Conservation (phyloP, 2,113 vertebrate species). For the Neodontobutis hainanensis region DNA sequence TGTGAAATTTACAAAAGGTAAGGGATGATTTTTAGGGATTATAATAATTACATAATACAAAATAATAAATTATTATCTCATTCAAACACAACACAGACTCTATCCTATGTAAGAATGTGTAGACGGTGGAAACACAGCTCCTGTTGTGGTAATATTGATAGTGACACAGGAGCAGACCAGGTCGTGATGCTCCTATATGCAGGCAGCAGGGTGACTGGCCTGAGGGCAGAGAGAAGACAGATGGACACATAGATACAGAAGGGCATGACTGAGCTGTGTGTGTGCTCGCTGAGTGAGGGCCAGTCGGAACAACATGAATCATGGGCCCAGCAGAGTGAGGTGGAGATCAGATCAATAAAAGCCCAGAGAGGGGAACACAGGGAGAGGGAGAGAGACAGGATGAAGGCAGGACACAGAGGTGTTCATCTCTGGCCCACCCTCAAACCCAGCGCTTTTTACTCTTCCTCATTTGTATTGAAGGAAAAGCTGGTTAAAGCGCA, state of each 20-base stretch:
- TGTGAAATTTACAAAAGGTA: not conserved
- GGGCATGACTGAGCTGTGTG: slow-evolving; percentile 75
- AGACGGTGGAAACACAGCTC: not conserved
- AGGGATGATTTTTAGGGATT: too few relatives aligned
- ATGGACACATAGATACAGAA: slow-evolving; percentile 71
- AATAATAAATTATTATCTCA: not conserved
- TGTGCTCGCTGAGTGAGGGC: slow-evolving; percentile 72
- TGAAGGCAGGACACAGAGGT: slow-evolving; percentile 66
- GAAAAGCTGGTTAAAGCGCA: slow-evolving; percentile 18
- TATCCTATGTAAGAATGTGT: not conserved
- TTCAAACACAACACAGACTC: not conserved
- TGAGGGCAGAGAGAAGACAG: slow-evolving; percentile 62
- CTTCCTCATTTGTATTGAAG: slow-evolving; percentile 9
- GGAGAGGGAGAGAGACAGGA: slow-evolving; percentile 36
- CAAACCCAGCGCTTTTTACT: slow-evolving; percentile 43
- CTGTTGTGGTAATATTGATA: not conserved
- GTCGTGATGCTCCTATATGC: slow-evolving; percentile 22
- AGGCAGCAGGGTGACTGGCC: slow-evolving; percentile 63
- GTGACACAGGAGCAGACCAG: slow-evolving; percentile 5
- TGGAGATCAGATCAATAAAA: slow-evolving; percentile 79
- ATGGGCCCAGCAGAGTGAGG: slow-evolving; percentile 80
- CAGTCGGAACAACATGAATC: slow-evolving; percentile 78
- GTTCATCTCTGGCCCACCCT: slow-evolving; percentile 71
- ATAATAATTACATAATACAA: too few relatives aligned
- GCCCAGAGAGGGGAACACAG: slow-evolving; percentile 64